Percentiles rank a stretch among this genome's conserved stretches.
These are phyloP conservation scores for Alitta virens DNA, from an alignment of 2,888 invertebrate species.

Conservation along the genomic window DNA sequence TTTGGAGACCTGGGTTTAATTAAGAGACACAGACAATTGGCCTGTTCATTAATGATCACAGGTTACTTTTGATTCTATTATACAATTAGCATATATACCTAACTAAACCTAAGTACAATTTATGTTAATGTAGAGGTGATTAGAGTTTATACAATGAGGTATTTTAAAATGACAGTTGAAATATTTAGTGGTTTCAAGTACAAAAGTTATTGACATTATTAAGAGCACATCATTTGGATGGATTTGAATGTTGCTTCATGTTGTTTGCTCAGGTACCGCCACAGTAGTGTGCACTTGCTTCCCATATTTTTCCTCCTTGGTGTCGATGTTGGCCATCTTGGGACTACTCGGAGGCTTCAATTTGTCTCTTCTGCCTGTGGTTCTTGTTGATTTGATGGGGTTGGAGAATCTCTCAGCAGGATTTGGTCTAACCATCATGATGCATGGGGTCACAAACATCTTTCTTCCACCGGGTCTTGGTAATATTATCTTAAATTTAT, in stretches of 20 bases:
- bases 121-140: too few species aligned
- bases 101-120: too few species aligned
- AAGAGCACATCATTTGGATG: too few species aligned
- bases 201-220: too few species aligned
- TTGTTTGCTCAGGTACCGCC: too few species aligned
- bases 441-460: constrained; percentile 7
- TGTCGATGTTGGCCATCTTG: neutral
- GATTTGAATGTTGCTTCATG: too few species aligned
- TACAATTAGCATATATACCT: too few species aligned
- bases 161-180: too few species aligned
- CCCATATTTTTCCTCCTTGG: neutral
- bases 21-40: neutral
- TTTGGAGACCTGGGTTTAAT: constrained; percentile 10
- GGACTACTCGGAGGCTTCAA: constrained; percentile 6
- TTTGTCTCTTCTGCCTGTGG: constrained; percentile 5
- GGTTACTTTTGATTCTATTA: too few species aligned
- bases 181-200: too few species aligned
- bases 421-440: constrained; percentile 11
- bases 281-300: neutral
- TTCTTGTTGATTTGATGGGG: constrained; percentile 10
- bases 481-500: too few species aligned
- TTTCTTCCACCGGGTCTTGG: constrained; percentile 1
- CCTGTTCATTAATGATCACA: constrained; percentile 12
- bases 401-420: neutral
- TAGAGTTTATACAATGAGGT: too few species aligned